Evolutionary conservation across 2,888 invertebrate species (phyloP).

Genomic region (Drosophila lutescens): DNA sequence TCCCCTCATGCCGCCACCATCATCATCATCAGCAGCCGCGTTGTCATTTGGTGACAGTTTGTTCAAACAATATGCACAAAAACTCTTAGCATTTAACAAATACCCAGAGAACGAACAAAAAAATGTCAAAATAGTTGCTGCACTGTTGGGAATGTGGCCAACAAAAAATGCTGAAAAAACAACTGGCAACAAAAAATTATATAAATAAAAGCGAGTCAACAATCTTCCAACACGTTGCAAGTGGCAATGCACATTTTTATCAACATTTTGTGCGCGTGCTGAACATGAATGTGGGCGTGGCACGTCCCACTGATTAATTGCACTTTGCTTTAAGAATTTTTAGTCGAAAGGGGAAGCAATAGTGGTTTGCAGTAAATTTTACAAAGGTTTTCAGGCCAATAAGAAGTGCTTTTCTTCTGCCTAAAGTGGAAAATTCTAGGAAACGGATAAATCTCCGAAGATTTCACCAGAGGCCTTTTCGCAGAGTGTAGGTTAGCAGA

Average conservation of each 20-base stretch:
- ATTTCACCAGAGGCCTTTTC: not conserved
- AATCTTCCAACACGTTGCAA: slow-evolving; percentile 77
- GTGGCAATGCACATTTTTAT: slow-evolving; percentile 67
- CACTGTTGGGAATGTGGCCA: slow-evolving; percentile 22
- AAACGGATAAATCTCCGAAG: too few relatives aligned
- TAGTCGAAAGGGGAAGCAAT: slow-evolving; percentile 4
- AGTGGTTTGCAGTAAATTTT: not conserved
- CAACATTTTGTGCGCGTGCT: slow-evolving; percentile 64
- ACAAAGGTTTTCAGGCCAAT: not conserved
- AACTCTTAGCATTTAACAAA: slow-evolving; percentile 54
- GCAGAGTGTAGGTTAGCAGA: not conserved
- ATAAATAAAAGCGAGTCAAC: slow-evolving; percentile 63
- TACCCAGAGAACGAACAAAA: slow-evolving; percentile 10
- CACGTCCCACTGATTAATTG: slow-evolving; percentile 75
- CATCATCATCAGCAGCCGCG: slow-evolving; percentile 25
- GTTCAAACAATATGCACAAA: slow-evolving; percentile 55
- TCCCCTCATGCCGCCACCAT: slow-evolving; percentile 16
- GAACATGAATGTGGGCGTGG: slow-evolving; percentile 60
- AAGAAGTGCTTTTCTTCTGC: not conserved
- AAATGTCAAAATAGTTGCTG: slow-evolving; percentile 55
- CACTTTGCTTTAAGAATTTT: slow-evolving; percentile 26
- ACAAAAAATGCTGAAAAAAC: slow-evolving; percentile 11
- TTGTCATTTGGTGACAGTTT: slow-evolving; percentile 48
- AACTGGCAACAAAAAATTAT: slow-evolving; percentile 21
- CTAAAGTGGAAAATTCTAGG: not conserved